Conservation (phyloP, 1,140 invertebrate genomes). For the Sarcophaga bullata region DNA sequence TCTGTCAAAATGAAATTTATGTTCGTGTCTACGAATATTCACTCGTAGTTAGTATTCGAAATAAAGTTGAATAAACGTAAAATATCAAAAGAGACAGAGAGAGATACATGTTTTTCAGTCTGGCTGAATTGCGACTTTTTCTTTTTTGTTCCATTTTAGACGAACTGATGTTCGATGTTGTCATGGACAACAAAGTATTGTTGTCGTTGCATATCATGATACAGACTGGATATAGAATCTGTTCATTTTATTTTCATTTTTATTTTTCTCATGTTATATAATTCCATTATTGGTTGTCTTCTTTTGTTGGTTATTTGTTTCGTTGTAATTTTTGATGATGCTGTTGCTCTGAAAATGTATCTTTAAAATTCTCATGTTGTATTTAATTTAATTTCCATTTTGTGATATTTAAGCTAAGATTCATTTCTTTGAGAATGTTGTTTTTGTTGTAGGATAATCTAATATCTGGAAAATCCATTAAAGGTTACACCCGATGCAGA, state of each 20-base stretch:
- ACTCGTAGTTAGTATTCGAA: neutral
- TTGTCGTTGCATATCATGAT: slow-evolving; percentile 10
- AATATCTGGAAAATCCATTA: neutral
- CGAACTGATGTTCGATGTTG: too few relatives aligned
- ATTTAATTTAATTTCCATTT: slow-evolving; percentile 13
- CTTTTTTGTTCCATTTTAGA: too few relatives aligned
- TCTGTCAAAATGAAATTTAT: slow-evolving; percentile 39
- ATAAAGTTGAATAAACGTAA: neutral
- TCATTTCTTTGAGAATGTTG: neutral
- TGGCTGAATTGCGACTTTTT: neutral
- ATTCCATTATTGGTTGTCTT: too few relatives aligned
- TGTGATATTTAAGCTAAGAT: neutral
- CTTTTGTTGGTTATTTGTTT: too few relatives aligned
- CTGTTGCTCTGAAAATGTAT: too few relatives aligned
- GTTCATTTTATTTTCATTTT: neutral
- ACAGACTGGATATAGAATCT: neutral
- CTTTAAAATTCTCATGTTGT: too few relatives aligned
- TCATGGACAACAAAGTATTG: neutral
- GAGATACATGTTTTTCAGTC: neutral
- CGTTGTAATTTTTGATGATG: too few relatives aligned
- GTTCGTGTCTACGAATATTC: slow-evolving; percentile 22
- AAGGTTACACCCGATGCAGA: neutral
- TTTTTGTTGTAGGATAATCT: neutral
- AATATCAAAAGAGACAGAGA: neutral
- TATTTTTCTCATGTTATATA: neutral